Evolutionary conservation across 1,140 invertebrate species (phyloP).

Genomic region (Melitaea cinxia): DNA sequence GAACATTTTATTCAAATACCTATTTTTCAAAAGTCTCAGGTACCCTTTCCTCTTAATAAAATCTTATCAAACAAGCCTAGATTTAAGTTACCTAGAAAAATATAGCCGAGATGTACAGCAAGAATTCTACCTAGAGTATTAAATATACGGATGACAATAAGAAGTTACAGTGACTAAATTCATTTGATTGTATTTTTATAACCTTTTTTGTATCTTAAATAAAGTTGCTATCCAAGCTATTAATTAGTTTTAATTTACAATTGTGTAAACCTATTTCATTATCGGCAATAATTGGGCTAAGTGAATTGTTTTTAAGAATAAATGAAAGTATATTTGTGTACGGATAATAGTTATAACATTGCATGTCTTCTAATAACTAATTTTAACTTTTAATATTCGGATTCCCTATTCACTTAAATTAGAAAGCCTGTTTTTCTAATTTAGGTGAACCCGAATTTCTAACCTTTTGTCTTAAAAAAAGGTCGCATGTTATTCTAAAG

Average conservation of each 20-base stretch:
- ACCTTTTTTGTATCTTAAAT: slow-evolving; percentile 79
- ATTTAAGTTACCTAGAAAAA: slow-evolving; percentile 55
- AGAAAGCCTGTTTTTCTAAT: slow-evolving; percentile 15
- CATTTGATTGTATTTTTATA: slow-evolving; percentile 82
- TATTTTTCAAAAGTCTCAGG: too few species aligned
- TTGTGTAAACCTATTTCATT: slow-evolving; percentile 18
- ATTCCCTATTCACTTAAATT: slow-evolving; percentile 19
- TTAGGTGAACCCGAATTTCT: slow-evolving; percentile 6
- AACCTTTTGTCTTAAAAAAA: slow-evolving; percentile 22
- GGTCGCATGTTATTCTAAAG: slow-evolving; percentile 34
- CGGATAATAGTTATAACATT: slow-evolving; percentile 29
- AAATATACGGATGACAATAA: slow-evolving; percentile 61
- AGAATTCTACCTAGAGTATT: slow-evolving; percentile 61
- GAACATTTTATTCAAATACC: too few species aligned
- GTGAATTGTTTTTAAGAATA: slow-evolving; percentile 10
- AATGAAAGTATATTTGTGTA: slow-evolving; percentile 19
- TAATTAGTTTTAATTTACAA: slow-evolving; percentile 58
- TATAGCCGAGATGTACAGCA: slow-evolving; percentile 47
- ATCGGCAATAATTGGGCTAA: slow-evolving; percentile 17
- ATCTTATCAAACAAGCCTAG: slow-evolving; percentile 21
- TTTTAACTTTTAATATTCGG: slow-evolving; percentile 13
- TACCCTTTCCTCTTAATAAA: too few species aligned
- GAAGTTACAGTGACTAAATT: slow-evolving; percentile 78
- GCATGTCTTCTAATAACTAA: slow-evolving; percentile 29
- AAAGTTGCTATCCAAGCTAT: slow-evolving; percentile 79